These are phyloP conservation scores for Rhagophthalmus giganteus DNA, from an alignment of 2,888 invertebrate species.

Conservation along the genomic window DNA sequence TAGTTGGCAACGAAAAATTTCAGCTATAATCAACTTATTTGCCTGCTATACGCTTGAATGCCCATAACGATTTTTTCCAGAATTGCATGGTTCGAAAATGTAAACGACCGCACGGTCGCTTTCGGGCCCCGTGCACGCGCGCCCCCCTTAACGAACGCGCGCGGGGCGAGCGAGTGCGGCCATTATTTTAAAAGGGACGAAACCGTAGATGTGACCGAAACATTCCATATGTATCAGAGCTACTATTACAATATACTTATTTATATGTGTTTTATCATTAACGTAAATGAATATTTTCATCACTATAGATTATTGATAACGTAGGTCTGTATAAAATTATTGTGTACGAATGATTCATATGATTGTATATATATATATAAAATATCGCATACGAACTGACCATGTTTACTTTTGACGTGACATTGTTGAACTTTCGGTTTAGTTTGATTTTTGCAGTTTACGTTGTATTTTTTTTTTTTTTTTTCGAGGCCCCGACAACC, in stretches of 20 bases:
- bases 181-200: too few relatives aligned
- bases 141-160: too few relatives aligned
- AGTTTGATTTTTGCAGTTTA: too few relatives aligned
- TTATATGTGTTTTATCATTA: slow-evolving; percentile 51
- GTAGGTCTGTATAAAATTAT: slow-evolving; percentile 41
- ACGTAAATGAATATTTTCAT: slow-evolving; percentile 53
- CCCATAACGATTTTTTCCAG: too few relatives aligned
- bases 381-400: slow-evolving; percentile 34
- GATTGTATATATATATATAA: slow-evolving; percentile 40
- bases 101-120: too few relatives aligned
- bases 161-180: too few relatives aligned
- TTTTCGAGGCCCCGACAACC: too few relatives aligned
- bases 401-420: slow-evolving; percentile 41
- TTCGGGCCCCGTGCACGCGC: too few relatives aligned
- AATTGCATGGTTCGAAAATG: too few relatives aligned
- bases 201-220: slow-evolving; percentile 16
- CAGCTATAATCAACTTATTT: slow-evolving; percentile 45
- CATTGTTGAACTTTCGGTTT: slow-evolving; percentile 33
- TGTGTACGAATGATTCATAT: slow-evolving; percentile 45
- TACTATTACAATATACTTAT: slow-evolving; percentile 46
- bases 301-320: slow-evolving; percentile 50
- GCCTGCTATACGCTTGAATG: slow-evolving; percentile 38
- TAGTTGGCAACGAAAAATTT: slow-evolving; percentile 52
- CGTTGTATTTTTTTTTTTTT: too few relatives aligned
- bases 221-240: slow-evolving; percentile 32